Evolutionary conservation across 2,888 invertebrate species (phyloP), one percentile per base, ranked within the genome.

Genomic region (Tinea trinotella): DNA sequence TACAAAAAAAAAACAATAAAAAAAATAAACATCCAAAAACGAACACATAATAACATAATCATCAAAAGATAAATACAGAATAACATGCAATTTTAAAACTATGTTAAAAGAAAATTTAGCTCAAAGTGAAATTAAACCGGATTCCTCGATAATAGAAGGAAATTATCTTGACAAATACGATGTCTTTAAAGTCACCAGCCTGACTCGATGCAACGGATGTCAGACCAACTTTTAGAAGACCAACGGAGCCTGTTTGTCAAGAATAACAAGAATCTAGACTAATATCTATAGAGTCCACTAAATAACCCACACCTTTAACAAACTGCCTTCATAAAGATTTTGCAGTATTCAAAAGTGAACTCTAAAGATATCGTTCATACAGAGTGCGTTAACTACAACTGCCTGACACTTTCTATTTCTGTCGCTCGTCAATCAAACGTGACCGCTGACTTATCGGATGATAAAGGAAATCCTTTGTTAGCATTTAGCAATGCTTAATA

Each of bases 331-430:
- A n/a, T n/a, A n/a, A n/a, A n/a, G n/a, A n/a, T 24, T 9, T 24
- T 24, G 24, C 6, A 5, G 24, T 7, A 24, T 24, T 24, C 24
- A 7, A 40, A 40, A n/a, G 30, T 40, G 40, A n/a, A n/a, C 13
- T 13, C 40, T 40, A 40, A 13, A 40, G 40, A 40, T 12, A 13
- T 13, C 30, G 30, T 40, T n/a, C 40, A 40, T 12, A 10, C 50
- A 13, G 50, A 24, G 50, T 50, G 50, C 50, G 50, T 24, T 24
- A 13, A 18, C 19, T 17, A 50, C 24, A 24, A 50, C 50, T 18
- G 18, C 22, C 18, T 74, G 68, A 76, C 76, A 80, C 82, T 82
- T 80, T 82, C 80, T 82, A 81, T 78, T 79, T 78, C 72, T 67
- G 72, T 70, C 64, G 62, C 18, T 65, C 66, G 64, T 67, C 67